Conservation (phyloP, 2,113 vertebrate genomes). For the Delphinus delphis region DNA sequence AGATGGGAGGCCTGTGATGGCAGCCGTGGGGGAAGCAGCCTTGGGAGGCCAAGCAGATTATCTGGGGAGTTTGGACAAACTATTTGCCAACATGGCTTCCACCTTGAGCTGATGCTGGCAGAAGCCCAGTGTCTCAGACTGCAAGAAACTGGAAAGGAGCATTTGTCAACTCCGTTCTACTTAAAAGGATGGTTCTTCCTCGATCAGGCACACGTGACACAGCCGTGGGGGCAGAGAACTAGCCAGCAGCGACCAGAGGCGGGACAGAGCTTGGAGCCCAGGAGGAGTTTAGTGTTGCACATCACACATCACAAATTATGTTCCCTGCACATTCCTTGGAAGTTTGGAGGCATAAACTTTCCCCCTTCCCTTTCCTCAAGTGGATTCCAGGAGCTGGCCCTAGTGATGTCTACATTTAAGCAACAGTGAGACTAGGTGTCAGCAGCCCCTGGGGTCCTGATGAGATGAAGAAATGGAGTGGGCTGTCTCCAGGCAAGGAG, state of each 20-base stretch:
- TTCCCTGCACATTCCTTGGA: constrained; percentile 37
- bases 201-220: not conserved
- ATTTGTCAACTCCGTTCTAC: not conserved
- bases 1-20: not conserved
- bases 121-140: not conserved
- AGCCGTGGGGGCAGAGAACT: accelerated
- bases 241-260: not conserved
- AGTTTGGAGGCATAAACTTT: not conserved
- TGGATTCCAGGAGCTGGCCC: not conserved
- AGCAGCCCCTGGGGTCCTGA: not conserved
- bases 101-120: not conserved
- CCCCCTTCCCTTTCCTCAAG: not conserved
- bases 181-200: constrained; percentile 3
- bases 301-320: not conserved
- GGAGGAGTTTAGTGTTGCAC: not conserved
- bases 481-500: not conserved
- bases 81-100: not conserved
- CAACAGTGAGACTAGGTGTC: not conserved
- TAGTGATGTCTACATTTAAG: not conserved
- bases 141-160: not conserved
- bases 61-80: not conserved
- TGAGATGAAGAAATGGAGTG: not conserved
- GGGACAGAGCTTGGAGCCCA: not conserved
- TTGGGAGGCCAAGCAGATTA: not conserved
- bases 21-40: not conserved